phyloP scores from a whole-genome alignment of 1,140 invertebrate genomes.

The Ceratosolen solmsi region DNA sequence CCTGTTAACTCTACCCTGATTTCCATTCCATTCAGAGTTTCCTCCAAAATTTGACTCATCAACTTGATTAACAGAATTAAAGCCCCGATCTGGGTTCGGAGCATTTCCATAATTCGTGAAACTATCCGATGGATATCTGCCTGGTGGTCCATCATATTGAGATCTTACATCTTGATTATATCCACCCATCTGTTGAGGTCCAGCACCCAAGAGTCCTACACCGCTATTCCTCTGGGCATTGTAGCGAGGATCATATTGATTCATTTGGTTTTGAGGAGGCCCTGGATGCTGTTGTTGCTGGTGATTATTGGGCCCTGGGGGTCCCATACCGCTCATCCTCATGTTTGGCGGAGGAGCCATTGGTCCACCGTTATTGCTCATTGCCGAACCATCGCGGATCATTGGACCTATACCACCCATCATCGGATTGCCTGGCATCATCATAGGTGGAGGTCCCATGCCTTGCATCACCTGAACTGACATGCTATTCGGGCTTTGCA shows the following conservation, averaged over 20 bases:
- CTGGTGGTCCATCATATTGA: conserved; percentile 57
- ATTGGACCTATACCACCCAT: conserved; percentile 71
- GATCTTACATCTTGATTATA: conserved; percentile 60
- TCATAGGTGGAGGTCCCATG: conserved; percentile 67
- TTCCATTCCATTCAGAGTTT: conserved; percentile 40
- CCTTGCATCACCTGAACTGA: conserved; percentile 26
- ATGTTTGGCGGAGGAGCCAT: conserved; percentile 40
- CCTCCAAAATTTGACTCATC: conserved; percentile 24
- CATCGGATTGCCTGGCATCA: conserved; percentile 71
- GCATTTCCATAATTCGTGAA: conserved; percentile 52
- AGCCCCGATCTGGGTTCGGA: conserved; percentile 2
- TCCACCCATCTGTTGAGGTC: conserved; percentile 58
- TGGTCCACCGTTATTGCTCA: conserved; percentile 48
- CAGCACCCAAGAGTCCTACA: conserved; percentile 67
- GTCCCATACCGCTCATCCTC: conserved; percentile 42
- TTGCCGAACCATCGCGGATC: conserved; percentile 42
- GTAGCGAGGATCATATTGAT: conserved; percentile 64
- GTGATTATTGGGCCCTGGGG: conserved; percentile 29
- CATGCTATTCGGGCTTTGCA: conserved; percentile 35
- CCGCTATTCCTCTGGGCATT: conserved; percentile 66
- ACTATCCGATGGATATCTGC: conserved; percentile 54
- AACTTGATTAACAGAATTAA: conserved; percentile 25
- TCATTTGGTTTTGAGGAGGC: conserved; percentile 61
- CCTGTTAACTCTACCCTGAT: conserved; percentile 20
- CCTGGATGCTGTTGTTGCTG: conserved; percentile 36